Evolutionary conservation across 64 coral and sea anemone species (phyloP).

Genomic region (Orbicella faveolata): DNA sequence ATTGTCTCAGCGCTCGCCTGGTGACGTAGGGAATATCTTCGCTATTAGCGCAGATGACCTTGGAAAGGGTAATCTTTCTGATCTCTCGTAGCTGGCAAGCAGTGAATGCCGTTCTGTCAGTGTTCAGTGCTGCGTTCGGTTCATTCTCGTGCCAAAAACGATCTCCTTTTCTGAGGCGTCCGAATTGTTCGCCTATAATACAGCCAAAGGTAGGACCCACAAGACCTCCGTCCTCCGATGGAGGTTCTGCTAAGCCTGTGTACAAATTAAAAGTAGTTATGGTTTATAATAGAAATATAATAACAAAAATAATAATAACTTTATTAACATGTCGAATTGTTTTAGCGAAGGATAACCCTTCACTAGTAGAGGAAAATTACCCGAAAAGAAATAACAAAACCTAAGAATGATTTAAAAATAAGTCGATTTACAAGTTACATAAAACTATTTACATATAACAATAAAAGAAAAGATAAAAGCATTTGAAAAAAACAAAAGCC

Average conservation of each 20-base stretch:
- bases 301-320: no score
- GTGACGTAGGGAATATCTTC: not conserved
- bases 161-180: slow-evolving; percentile 38
- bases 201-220: slow-evolving; percentile 50
- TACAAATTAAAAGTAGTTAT: not conserved
- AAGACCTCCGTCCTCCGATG: not conserved
- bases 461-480: no score
- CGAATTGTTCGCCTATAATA: slow-evolving; percentile 51
- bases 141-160: slow-evolving; percentile 79
- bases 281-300: no score
- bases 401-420: no score
- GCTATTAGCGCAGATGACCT: slow-evolving; percentile 55
- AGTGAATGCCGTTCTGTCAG: slow-evolving; percentile 25
- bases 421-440: no score
- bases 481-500: no score
- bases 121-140: not conserved
- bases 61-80: slow-evolving; percentile 30
- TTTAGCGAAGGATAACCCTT: no score
- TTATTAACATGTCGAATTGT: no score
- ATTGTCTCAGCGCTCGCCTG: not conserved
- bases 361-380: no score
- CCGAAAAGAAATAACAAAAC: no score
- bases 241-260: not conserved
- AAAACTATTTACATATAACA: no score
- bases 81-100: slow-evolving; percentile 46